phyloP scores from a whole-genome alignment of 2,797 vertebrate genomes.

The Aplochiton taeniatus region DNA sequence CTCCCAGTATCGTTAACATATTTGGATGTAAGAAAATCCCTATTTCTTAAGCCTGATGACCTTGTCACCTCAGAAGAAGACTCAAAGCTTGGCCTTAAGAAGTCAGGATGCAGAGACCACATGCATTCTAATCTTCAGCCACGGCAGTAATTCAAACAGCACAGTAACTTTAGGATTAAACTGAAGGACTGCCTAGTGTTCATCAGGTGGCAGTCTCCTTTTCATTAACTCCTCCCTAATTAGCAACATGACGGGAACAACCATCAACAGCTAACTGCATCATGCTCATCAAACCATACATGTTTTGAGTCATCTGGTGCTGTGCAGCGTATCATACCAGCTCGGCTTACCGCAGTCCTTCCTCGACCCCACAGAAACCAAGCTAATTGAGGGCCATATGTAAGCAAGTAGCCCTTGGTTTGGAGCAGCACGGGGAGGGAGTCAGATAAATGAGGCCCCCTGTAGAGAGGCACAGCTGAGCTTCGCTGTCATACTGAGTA shows the following conservation, averaged over 20 bases:
- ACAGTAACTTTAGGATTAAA: too few relatives aligned
- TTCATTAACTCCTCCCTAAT: slow-evolving; percentile 23
- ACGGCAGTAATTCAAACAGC: too few relatives aligned
- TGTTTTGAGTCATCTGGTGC: slow-evolving; percentile 35
- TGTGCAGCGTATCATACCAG: slow-evolving; percentile 9
- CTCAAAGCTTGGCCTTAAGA: too few relatives aligned
- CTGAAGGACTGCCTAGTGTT: too few relatives aligned
- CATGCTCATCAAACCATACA: slow-evolving; percentile 30
- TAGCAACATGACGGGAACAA: slow-evolving; percentile 32
- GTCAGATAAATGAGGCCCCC: slow-evolving; percentile 49
- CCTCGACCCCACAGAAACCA: slow-evolving; percentile 28
- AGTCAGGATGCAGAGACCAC: too few relatives aligned
- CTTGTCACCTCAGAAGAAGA: too few relatives aligned
- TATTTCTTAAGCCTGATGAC: too few relatives aligned
- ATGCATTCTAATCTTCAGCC: too few relatives aligned
- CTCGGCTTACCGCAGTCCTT: slow-evolving; percentile 2
- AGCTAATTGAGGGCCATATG: slow-evolving; percentile 53
- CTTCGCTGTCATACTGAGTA: background rate
- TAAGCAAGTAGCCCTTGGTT: slow-evolving; percentile 49
- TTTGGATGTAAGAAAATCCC: too few relatives aligned
- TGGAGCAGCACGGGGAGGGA: slow-evolving; percentile 39
- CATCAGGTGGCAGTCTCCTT: too few relatives aligned
- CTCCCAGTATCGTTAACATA: too few relatives aligned
- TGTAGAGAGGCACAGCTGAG: slow-evolving; percentile 39
- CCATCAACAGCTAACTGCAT: slow-evolving; percentile 24